A percentile compares a stretch with the other conserved stretches of the same genome.
phyloP scores from a whole-genome alignment of 35 echinoderm and acorn worm species.

The Strongylocentrotus purpuratus region DNA sequence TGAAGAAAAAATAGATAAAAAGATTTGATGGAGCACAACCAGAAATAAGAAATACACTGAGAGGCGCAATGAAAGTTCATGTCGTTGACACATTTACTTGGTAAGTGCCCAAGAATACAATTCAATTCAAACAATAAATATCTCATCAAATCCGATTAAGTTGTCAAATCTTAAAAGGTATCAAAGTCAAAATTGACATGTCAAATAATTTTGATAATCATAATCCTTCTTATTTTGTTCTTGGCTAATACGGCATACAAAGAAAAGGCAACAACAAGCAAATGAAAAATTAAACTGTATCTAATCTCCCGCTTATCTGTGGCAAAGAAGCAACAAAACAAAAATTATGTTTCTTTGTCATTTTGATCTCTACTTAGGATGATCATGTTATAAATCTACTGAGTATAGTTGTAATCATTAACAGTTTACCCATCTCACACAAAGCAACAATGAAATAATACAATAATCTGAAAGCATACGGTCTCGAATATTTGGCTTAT shows the following conservation, averaged over 20 bases:
- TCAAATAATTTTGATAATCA: background rate
- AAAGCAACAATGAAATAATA: background rate
- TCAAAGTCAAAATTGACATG: background rate
- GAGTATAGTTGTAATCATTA: background rate
- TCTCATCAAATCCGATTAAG: constrained; percentile 21
- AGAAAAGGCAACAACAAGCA: constrained; percentile 16
- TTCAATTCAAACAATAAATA: constrained; percentile 36
- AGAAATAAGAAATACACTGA: background rate
- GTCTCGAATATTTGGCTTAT: background rate
- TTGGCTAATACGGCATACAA: constrained; percentile 16
- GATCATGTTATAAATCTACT: background rate
- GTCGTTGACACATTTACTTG: constrained; percentile 38
- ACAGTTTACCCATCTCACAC: background rate
- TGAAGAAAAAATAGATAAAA: too few species aligned
- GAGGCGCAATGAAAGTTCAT: background rate
- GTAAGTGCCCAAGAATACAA: constrained; percentile 41
- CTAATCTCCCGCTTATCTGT: background rate
- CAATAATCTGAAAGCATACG: background rate
- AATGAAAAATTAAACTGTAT: background rate
- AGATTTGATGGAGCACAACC: background rate
- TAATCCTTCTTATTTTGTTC: background rate
- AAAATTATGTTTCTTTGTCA: background rate
- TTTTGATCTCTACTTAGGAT: background rate
- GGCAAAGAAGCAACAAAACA: background rate
- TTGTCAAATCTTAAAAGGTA: background rate